A percentile compares a stretch with the other conserved stretches of the same genome.
phyloP scores from a whole-genome alignment of 2,797 vertebrate genomes.

The Buceros bicornis region DNA sequence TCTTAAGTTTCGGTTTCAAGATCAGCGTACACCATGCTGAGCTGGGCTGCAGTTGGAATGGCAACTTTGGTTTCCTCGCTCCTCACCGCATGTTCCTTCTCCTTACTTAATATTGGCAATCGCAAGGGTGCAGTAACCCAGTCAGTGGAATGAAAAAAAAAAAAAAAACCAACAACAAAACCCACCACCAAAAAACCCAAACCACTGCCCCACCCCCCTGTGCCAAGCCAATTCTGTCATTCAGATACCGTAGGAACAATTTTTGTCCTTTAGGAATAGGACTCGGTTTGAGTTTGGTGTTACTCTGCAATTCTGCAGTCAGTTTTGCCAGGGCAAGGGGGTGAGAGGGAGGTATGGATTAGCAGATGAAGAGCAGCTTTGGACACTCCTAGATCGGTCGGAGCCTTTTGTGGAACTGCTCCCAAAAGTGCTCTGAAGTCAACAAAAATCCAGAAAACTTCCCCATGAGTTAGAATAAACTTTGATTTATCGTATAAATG shows the following conservation, averaged over 20 bases:
- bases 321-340: neutral
- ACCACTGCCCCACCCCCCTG: rapidly evolving
- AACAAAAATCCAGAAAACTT: neutral
- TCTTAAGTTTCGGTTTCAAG: neutral
- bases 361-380: neutral
- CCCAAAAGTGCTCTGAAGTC: neutral
- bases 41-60: neutral
- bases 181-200: rapidly evolving
- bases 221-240: neutral
- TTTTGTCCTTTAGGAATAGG: neutral
- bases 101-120: rapidly evolving
- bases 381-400: neutral
- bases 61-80: neutral
- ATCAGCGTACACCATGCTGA: neutral
- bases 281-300: neutral
- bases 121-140: neutral
- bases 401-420: neutral
- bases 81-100: neutral
- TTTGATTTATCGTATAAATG: neutral
- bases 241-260: rapidly evolving
- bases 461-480: neutral
- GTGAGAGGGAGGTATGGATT: rapidly evolving
- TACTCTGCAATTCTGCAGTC: neutral
- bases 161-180: neutral
- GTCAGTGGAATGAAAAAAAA: neutral